Evolutionary conservation across 2,888 invertebrate genomes (phyloP), one percentile per base, ranked within the genome.

Genomic region (Hirtodrosophila trivittata): DNA sequence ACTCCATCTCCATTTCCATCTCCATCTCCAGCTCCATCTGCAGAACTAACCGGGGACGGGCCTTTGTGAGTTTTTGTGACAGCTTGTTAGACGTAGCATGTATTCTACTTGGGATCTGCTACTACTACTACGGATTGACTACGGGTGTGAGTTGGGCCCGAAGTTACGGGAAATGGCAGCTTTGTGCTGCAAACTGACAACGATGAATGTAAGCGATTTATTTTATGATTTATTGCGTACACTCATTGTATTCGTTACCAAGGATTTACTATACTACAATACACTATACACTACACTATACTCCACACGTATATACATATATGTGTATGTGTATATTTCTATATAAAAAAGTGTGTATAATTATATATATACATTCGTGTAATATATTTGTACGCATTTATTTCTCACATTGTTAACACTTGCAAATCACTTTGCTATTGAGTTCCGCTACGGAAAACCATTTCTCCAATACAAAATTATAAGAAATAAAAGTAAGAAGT

Each of bases 171-270:
- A 64, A 41, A 33, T 38, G 68, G 52, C 49, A 63, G 73, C 73
- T 78, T 83, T 86, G 85, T 81, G 87, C 85, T 64, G 47, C 66
- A 73, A 73, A 60, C 85, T 68, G 81, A 86, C 81, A 86, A 71
- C 87, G 87, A 81, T 81, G 76, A 76, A 85, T 84, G 82, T 82
- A 87, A 75, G 85, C 87, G 87, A 87, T 86, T 87, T 84, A 87
- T 84, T 80, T 86, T 84, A 84, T 84, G 84, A 84, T 84, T 84
- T 84, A 84, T 84, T 85, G 82, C 85, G 70, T 77, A 78, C 66
- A 75, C 83, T 75, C 87, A 87, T 82, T 83, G 86, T 82, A 59
- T 67, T 62, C 65, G 52, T 45, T 54, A 26, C 64, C 42, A 63
- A 62, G 60, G 69, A 83, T 52, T 63, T 55, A 50, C 85, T 58